Conservation (phyloP, 2,888 invertebrate species). For the Melanostoma scalare region DNA sequence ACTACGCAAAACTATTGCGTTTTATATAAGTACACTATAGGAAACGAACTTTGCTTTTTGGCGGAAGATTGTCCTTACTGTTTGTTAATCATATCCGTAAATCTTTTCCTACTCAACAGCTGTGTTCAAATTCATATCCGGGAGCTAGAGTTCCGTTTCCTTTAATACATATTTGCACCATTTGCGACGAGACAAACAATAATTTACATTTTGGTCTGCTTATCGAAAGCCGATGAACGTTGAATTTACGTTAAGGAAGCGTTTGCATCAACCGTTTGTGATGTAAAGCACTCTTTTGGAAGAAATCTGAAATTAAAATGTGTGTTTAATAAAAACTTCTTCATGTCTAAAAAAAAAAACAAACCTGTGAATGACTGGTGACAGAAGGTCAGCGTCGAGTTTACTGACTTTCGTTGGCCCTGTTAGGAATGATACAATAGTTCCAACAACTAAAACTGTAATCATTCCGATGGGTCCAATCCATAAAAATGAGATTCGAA, state of each 20-base stretch:
- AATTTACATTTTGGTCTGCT: conserved; percentile 6
- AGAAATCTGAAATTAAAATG: conserved; percentile 51
- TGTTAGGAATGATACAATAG: conserved; percentile 85
- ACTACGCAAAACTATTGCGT: conserved; percentile 4
- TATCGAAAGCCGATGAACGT: background rate
- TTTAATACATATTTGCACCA: background rate
- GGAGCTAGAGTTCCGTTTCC: background rate
- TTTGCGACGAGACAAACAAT: background rate
- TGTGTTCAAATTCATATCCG: conserved; percentile 20
- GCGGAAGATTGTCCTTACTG: conserved; percentile 5
- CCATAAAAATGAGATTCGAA: conserved; percentile 92
- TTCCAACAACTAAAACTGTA: conserved; percentile 87
- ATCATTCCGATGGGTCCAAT: conserved; percentile 88
- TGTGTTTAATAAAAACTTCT: background rate
- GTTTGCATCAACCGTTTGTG: conserved; percentile 31
- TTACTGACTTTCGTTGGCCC: conserved; percentile 83
- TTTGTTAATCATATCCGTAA: conserved; percentile 26
- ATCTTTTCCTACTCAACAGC: conserved; percentile 16
- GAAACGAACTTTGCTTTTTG: conserved; percentile 4
- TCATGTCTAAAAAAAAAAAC: background rate
- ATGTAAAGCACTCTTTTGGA: conserved; percentile 59
- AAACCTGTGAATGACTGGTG: conserved; percentile 84
- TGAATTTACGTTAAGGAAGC: conserved; percentile 44
- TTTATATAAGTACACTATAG: background rate
- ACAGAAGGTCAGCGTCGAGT: conserved; percentile 85